Evolutionary conservation across 2,797 vertebrate genomes (phyloP), one percentile per base, ranked within the genome.

Genomic region (Bryconaethiops microstoma): DNA sequence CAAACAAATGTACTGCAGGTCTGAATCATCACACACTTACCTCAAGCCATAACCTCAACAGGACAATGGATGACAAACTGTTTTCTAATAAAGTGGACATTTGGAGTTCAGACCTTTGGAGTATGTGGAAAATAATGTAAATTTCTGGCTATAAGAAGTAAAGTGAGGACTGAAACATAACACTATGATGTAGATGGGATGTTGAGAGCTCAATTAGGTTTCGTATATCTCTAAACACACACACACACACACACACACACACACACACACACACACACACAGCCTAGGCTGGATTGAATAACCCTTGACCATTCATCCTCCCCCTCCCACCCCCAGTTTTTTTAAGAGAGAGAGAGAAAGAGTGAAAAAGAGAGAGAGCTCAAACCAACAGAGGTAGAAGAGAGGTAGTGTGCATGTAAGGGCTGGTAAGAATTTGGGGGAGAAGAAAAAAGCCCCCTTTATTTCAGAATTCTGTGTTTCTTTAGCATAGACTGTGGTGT

Each of bases 241-340:
- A 67, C 80, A 83, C 82, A 86, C 76, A 68, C 62, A 19, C 54
- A 29, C 19, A 48, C 59, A 5, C 68, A 74, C 63, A 25, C 25
- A 64, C 35, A 39, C 10, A 67, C 25, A 21, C 19, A 23, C 62
- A 54, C 64, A 57, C 74, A 73, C 84, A 72, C 83, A 91, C 92
- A 91, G 94, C 91, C 92, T 88, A 90, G 89, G 90, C 92, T 91
- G 92, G 89, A 92, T 93, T 92, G 90, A 95, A 93, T 93, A 91
- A 95, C 93, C 87, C 76, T 79, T 73, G 77, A 73, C 57, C 69
- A 79, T 50, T 25, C 84, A 86, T 86, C 92, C 88, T 25, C 16
- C 90, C 91, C 2, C 48, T 14, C 48, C 48, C 48, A 35, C 90
- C 89, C 90, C 76, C 77, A 74, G 87, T 87, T 85, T 80, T 79